Evolutionary conservation across 2,888 invertebrate species (phyloP), one percentile per base, ranked within the genome.

Genomic region (Ophioninae sp.): DNA sequence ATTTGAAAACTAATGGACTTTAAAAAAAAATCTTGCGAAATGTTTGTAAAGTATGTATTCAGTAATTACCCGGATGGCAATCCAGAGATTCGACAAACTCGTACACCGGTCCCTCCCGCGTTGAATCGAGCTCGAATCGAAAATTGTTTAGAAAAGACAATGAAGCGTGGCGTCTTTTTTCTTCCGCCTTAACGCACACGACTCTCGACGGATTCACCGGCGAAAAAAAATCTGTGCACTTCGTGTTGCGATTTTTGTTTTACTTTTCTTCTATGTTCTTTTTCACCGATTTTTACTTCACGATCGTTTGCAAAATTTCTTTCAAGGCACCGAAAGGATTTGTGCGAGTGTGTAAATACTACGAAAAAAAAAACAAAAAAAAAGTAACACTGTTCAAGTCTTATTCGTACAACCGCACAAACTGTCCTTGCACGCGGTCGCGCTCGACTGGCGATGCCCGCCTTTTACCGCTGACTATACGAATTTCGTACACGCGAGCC

Each of bases 361-460:
- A 51, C 51, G 51, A 17, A 9, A 9, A 41, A 9, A 9, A 41
- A 17, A 51, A 51, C 17, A 51, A 51, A 69, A n/a, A 30, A 79
- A 75, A 71, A 75, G 76, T 59, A 58, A 30, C 68, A 20, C 44
- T 56, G 37, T 58, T 58, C 61, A 37, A 6, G 5, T 23, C 37
- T 67, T 44, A 56, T 17, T 7, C 37, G 39, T 56, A 51, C 56
- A 37, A 77, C 76, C 69, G 82, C 85, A 81, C 79, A 10, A 23
- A 79, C 69, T 78, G 20, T 63, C 86, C 79, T 84, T 68, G 81
- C 88, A 88, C 87, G 88, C 88, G 87, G 87, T 86, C 87, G 88
- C 88, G 88, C 86, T 88, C 88, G 85, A 88, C 88, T 88, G 88
- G 83, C 85, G 82, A 85, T 88, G 86, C 83, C 85, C 86, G 89